Percentiles rank a stretch among this genome's conserved stretches.
phyloP scores from a whole-genome alignment of 1,140 invertebrate genomes.

The Diorhabda elongata region DNA sequence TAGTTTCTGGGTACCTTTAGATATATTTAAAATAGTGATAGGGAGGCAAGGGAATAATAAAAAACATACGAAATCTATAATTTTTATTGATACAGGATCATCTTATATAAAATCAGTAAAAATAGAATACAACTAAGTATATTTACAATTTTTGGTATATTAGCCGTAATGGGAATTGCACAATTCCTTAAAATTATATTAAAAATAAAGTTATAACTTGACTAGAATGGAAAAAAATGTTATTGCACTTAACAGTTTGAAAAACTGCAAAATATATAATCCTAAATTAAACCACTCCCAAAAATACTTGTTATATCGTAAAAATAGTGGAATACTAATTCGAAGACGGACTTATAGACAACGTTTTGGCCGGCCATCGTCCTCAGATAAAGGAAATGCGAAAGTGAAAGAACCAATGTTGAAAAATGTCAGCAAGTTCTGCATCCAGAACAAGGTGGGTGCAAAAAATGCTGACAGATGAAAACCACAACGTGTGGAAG shows the following conservation, averaged over 20 bases:
- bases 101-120: background rate
- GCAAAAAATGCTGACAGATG: background rate
- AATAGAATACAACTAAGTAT: slow-evolving; percentile 1
- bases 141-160: slow-evolving; percentile 16
- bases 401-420: background rate
- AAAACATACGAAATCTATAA: background rate
- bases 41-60: background rate
- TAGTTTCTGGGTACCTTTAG: background rate
- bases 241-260: too few relatives aligned
- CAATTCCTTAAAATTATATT: slow-evolving; percentile 8
- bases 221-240: too few relatives aligned
- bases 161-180: slow-evolving; percentile 12
- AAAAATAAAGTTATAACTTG: too few relatives aligned
- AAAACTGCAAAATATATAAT: too few relatives aligned
- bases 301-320: too few relatives aligned
- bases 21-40: background rate
- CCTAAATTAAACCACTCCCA: too few relatives aligned
- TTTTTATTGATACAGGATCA: background rate
- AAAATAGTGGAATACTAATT: too few relatives aligned
- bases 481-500: background rate
- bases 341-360: too few relatives aligned
- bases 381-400: background rate
- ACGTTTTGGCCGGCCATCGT: background rate
- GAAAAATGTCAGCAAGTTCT: background rate
- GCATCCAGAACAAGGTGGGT: background rate